These are phyloP conservation scores for Gallinago undulata DNA, from an alignment of 2,113 vertebrate genomes.

Conservation along the genomic window DNA sequence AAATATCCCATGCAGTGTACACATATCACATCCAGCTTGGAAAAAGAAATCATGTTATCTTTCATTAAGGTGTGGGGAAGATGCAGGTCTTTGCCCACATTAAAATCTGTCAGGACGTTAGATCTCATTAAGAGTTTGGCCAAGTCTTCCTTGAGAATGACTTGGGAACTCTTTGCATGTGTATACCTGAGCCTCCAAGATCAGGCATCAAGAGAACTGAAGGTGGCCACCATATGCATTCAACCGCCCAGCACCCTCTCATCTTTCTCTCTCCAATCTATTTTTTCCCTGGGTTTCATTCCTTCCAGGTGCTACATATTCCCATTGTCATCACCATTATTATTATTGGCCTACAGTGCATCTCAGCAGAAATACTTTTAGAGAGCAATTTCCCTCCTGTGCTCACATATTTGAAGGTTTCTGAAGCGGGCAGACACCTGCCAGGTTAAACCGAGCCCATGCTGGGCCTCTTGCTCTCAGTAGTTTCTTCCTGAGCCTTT, in stretches of 20 bases:
- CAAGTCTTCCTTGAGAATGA: background rate
- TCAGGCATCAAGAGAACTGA: background rate
- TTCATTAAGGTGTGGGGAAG: background rate
- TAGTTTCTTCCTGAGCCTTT: background rate
- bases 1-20: background rate
- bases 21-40: background rate
- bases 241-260: background rate
- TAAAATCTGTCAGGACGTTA: background rate
- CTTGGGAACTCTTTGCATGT: fast-evolving
- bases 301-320: background rate
- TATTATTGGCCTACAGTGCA: background rate
- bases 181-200: background rate
- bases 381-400: background rate
- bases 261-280: background rate
- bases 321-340: background rate
- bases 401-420: background rate
- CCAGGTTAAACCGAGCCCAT: background rate
- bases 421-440: background rate
- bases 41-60: background rate
- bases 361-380: background rate
- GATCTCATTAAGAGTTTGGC: background rate
- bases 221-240: background rate
- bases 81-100: background rate
- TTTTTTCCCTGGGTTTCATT: background rate
- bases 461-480: background rate